These are phyloP conservation scores for Itoplectis maculator DNA, from an alignment of 2,888 invertebrate species.

Conservation along the genomic window DNA sequence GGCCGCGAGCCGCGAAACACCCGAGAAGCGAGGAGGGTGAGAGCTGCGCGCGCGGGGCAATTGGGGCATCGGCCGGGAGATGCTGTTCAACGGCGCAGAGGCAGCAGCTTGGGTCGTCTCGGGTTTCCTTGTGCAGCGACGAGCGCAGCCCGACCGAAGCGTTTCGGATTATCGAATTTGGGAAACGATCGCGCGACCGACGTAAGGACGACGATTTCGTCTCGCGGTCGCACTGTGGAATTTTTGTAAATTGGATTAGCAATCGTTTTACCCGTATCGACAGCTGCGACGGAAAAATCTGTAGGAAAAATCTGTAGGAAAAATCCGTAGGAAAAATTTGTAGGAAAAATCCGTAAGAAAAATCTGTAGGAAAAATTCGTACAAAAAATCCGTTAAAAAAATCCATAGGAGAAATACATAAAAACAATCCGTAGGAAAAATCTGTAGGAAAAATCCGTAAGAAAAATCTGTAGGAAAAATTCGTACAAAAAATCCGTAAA, in stretches of 20 bases:
- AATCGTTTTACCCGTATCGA: not conserved
- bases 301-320: no score
- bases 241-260: conserved; percentile 16
- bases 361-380: no score
- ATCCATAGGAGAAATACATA: no score
- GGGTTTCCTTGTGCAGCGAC: conserved; percentile 33
- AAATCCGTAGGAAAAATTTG: no score
- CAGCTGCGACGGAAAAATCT: conserved; percentile 3
- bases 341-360: no score
- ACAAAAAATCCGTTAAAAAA: no score
- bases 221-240: not conserved
- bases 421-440: no score
- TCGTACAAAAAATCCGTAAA: no score
- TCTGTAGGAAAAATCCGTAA: no score
- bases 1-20: conserved; percentile 15
- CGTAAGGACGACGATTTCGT: conserved; percentile 1
- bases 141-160: conserved; percentile 37
- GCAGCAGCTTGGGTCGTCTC: conserved; percentile 9
- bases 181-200: conserved; percentile 33
- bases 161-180: conserved; percentile 65
- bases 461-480: no score
- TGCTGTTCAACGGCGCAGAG: conserved; percentile 33
- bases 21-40: conserved; percentile 24
- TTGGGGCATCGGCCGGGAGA: not conserved
- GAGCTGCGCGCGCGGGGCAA: not conserved